Base-by-base conservation (phyloP, 2,888 invertebrate species). In the Hipparchia semele region DNA sequence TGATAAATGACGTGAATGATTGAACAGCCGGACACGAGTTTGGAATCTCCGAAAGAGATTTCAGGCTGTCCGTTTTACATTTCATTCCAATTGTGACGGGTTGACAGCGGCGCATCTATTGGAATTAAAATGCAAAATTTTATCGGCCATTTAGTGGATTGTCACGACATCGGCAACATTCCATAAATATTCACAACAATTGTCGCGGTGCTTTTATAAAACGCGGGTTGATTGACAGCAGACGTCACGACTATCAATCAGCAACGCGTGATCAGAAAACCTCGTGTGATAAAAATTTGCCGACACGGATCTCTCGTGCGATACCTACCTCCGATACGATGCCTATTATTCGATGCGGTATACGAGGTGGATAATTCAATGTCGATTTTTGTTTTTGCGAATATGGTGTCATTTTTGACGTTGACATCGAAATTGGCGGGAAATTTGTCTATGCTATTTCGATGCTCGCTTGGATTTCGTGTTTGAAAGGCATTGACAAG, bases 1-100 rank as follows among this genome's bases (percentile, higher is more conserved):
- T 90, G 89, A 91, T 90, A 89, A 92, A 90, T 90, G 90, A 90
- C 89, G 84, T 88, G 90, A 90, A 91, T 92, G 92, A 93, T 92
- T 92, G 92, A 92, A 86, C 87, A 86, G 87, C 82, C 83, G 86
- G 87, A 89, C 86, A 85, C 81, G 85, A 86, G 82, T 80, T 81
- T 79, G 77, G 82, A 82, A 86, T 86, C 87, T 82, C 82, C 82
- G 85, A 89, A 90, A 89, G 89, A 89, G 85, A 84, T 88, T 87
- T 83, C 80, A 76, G 81, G 81, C 83, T 84, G 85, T 86, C 80
- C 84, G 84, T 82, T 87, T 87, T 82, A 77, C 79, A 78, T 83
- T 77, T 75, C 73, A 76, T 81, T 81, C 80, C 80, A 76, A 80
- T 84, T 84, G 84, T 81, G 81, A 80, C 80, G 78, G 78, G 78